A percentile compares a stretch with the other conserved stretches of the same genome.
These are phyloP conservation scores for Spilogale gracilis DNA, from an alignment of 2,113 vertebrate genomes.

Conservation along the genomic window DNA sequence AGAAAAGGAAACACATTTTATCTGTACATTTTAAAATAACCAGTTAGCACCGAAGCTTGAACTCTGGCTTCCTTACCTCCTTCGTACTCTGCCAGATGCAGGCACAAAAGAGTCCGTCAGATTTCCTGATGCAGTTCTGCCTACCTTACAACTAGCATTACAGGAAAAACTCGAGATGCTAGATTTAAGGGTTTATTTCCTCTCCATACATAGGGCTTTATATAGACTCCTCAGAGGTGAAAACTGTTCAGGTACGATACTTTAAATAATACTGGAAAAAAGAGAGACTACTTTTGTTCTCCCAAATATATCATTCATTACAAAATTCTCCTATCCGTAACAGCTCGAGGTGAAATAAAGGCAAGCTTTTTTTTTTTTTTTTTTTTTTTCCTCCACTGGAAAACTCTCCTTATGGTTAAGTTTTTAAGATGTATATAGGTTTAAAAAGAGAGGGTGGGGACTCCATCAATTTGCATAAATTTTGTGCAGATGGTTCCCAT, in stretches of 20 bases:
- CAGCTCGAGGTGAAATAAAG: slow-evolving; percentile 16
- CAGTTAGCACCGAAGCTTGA: background rate
- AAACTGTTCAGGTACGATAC: slow-evolving; percentile 40
- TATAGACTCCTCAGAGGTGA: background rate
- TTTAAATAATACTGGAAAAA: background rate
- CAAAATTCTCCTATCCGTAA: background rate
- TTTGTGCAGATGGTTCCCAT: background rate
- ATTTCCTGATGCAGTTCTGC: slow-evolving; percentile 24
- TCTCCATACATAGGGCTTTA: background rate
- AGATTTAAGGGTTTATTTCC: background rate
- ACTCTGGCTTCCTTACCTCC: background rate
- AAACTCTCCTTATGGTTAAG: background rate
- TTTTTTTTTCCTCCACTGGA: background rate
- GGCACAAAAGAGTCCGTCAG: background rate
- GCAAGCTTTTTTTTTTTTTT: background rate
- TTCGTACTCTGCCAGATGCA: background rate
- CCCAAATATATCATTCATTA: background rate
- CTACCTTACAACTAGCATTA: slow-evolving; percentile 37
- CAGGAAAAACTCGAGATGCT: background rate
- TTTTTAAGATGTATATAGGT: slow-evolving; percentile 7
- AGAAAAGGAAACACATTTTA: background rate
- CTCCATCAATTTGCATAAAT: background rate
- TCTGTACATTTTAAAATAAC: slow-evolving; percentile 10
- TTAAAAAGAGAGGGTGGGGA: background rate
- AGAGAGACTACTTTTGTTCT: background rate